A percentile compares a stretch with the other conserved stretches of the same genome.
phyloP scores from a whole-genome alignment of 1,140 invertebrate genomes.

The Pogonomyrmex californicus region DNA sequence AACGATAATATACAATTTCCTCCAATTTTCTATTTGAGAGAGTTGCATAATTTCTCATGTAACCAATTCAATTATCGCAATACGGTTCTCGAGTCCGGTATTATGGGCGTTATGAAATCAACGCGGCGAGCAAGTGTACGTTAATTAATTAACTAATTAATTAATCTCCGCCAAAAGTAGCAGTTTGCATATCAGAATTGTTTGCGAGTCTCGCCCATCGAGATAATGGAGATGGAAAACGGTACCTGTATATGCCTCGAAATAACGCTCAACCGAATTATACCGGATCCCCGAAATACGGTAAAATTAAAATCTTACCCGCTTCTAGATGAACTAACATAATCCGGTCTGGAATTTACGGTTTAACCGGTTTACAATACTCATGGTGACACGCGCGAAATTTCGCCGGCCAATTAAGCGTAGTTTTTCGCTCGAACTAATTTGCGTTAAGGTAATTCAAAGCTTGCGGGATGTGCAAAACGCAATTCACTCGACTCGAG shows the following conservation, averaged over 20 bases:
- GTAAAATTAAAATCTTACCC: slow-evolving; percentile 35
- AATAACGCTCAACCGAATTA: neutral
- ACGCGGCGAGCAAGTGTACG: neutral
- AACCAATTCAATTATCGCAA: slow-evolving; percentile 7
- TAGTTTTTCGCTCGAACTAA: slow-evolving; percentile 19
- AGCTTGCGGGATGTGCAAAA: slow-evolving; percentile 48
- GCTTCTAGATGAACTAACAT: neutral
- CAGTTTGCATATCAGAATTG: neutral
- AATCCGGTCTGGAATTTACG: neutral
- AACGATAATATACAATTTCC: slow-evolving; percentile 12
- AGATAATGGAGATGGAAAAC: slow-evolving; percentile 34
- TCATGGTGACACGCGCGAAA: slow-evolving; percentile 12
- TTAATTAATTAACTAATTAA: slow-evolving; percentile 39
- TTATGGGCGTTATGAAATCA: slow-evolving; percentile 2
- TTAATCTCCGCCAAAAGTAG: slow-evolving; percentile 15
- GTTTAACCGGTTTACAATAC: slow-evolving; percentile 47
- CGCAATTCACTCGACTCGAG: slow-evolving; percentile 48
- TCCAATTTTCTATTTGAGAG: neutral
- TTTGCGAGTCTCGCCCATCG: neutral
- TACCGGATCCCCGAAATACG: slow-evolving; percentile 27
- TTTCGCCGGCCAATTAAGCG: slow-evolving; percentile 43
- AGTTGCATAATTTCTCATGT: neutral
- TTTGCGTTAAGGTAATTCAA: slow-evolving; percentile 24
- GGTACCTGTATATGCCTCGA: neutral
- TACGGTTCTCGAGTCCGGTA: neutral